A percentile compares a stretch with the other conserved stretches of the same genome.
Conservation (phyloP, 2,888 invertebrate genomes). For the Silvanus unidentatus region DNA sequence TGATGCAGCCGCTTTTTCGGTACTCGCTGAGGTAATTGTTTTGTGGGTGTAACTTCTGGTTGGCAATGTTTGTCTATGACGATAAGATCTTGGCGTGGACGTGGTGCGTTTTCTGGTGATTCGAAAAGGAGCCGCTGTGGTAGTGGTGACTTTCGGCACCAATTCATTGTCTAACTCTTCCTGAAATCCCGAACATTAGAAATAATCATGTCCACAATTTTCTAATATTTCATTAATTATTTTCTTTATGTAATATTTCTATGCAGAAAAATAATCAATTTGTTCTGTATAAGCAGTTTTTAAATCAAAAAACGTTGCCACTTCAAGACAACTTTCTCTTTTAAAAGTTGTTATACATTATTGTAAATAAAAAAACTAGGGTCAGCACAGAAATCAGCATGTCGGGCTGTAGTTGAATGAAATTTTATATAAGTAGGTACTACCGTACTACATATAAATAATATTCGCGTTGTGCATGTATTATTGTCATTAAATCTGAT, state of each 20-base stretch:
- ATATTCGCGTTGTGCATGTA: too few species aligned
- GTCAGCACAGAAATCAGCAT: slow-evolving; percentile 4
- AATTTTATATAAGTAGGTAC: background rate
- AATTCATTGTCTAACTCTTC: slow-evolving; percentile 31
- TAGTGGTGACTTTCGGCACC: slow-evolving; percentile 20
- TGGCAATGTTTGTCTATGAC: slow-evolving; percentile 8
- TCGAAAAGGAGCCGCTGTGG: slow-evolving; percentile 17
- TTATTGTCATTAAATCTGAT: too few species aligned
- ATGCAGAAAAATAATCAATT: slow-evolving; percentile 1
- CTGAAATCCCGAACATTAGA: too few species aligned
- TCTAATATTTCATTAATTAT: too few species aligned
- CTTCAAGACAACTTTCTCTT: slow-evolving; percentile 23
- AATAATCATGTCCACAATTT: too few species aligned
- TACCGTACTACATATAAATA: too few species aligned
- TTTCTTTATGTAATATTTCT: too few species aligned
- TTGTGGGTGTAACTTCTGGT: background rate
- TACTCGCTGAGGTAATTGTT: background rate
- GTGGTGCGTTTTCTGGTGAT: slow-evolving; percentile 27
- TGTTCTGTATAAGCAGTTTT: background rate
- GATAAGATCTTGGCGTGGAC: slow-evolving; percentile 1
- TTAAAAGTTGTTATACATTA: slow-evolving; percentile 24
- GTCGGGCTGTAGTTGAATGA: background rate
- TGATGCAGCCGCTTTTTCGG: too few species aligned
- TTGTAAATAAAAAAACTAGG: slow-evolving; percentile 14
- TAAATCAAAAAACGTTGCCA: background rate